Evolutionary conservation across 2,888 invertebrate species (phyloP), one percentile per base, ranked within the genome.

Genomic region (Pyrrhosoma nymphula): DNA sequence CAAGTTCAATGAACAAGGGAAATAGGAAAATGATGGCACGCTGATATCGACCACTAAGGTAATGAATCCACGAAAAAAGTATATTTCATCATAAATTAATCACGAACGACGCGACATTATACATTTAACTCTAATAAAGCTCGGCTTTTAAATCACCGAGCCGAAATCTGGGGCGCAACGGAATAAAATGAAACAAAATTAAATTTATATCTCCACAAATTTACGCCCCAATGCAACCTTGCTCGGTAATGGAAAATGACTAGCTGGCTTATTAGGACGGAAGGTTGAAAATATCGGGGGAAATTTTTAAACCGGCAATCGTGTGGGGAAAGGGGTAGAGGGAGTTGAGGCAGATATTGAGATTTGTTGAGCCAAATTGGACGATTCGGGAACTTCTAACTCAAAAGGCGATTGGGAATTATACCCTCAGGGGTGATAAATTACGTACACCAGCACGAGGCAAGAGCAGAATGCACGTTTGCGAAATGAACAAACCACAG

Each of bases 291-390:
- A 82, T 82, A 35, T 35, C 18, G 82, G n/a, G 18, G 82, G 10
- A 14, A 35, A 82, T 35, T 82, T 82, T 16, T 35, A 35, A 82
- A 60, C 8, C 10, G 75, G 10, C 0, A 35, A 35, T 14, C 18
- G 16, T 60, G 20, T 14, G 82, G 14, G 3, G 30, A 82, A 35
- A 82, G 35, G 30, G 69, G 69, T 47, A 8, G 26, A 82, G 14
- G 16, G 35, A 82, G 10, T 30, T 26, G 14, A 16, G 82, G 82
- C 30, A 30, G 82, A 82, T 82, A 82, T 82, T 82, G 82, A 82
- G 82, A 82, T 82, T 82, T 82, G 30, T 82, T 35, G 82, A 35
- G 82, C 35, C 82, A 82, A 35, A 82, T 82, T 82, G 82, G 82
- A 35, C 82, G 82, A 82, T 82, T 82, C 82, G 35, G 18, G 82